These are phyloP conservation scores for Lordiphosa collinella DNA, from an alignment of 1,140 invertebrate species.

Conservation along the genomic window DNA sequence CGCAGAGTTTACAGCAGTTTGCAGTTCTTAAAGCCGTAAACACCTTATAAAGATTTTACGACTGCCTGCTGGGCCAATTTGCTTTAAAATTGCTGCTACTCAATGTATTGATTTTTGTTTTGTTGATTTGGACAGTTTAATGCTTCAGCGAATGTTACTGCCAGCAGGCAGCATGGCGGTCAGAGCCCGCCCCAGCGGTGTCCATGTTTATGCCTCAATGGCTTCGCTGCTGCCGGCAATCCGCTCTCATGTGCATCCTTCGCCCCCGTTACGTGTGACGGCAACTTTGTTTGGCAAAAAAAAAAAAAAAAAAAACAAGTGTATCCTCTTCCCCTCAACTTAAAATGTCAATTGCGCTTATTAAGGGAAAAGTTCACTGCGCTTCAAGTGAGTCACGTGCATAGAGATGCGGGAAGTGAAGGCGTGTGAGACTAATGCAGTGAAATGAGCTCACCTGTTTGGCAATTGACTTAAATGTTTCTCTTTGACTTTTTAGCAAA, in stretches of 20 bases:
- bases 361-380: slow-evolving; percentile 62
- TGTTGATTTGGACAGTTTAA: slow-evolving; percentile 51
- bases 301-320: no score
- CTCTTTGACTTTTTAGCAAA: no score
- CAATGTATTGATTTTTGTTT: slow-evolving; percentile 48
- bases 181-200: slow-evolving; percentile 15
- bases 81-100: slow-evolving; percentile 7
- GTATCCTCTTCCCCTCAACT: slow-evolving; percentile 15
- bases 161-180: not conserved
- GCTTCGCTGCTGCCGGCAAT: not conserved
- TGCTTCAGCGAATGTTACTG: slow-evolving; percentile 45
- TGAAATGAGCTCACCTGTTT: no score
- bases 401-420: slow-evolving; percentile 7
- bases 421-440: not conserved
- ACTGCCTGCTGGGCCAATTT: slow-evolving; percentile 17
- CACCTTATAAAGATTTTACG: slow-evolving; percentile 68
- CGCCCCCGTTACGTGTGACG: slow-evolving; percentile 20
- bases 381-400: slow-evolving; percentile 16
- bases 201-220: slow-evolving; percentile 37
- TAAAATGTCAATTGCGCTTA: slow-evolving; percentile 64
- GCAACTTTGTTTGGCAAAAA: slow-evolving; percentile 41
- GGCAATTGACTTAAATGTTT: no score
- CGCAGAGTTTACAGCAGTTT: slow-evolving; percentile 54
- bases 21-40: slow-evolving; percentile 69
- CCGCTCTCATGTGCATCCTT: slow-evolving; percentile 22